Conservation (phyloP, 2,113 vertebrate genomes). For the Sylvietta virens region DNA sequence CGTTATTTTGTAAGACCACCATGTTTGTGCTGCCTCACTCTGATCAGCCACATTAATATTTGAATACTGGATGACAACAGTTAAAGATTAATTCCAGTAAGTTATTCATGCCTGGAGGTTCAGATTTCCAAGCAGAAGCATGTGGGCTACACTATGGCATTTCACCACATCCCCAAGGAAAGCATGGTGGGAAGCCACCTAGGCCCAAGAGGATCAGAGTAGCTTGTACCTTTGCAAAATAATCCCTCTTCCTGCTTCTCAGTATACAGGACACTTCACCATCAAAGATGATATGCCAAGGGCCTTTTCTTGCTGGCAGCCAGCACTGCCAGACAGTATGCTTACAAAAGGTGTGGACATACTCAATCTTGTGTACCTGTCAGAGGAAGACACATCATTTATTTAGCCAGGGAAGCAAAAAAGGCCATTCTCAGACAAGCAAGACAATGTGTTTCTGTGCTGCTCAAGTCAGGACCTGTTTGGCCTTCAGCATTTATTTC, state of each 20-base stretch:
- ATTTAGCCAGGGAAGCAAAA: not conserved
- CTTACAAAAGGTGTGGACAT: not conserved
- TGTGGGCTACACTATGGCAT: not conserved
- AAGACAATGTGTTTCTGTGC: not conserved
- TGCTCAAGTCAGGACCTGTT: not conserved
- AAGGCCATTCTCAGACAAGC: not conserved
- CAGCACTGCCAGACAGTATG: not conserved
- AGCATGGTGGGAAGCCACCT: not conserved
- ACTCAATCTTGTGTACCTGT: not conserved
- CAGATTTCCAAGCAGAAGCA: constrained; percentile 8
- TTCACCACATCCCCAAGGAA: not conserved
- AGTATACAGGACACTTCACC: not conserved
- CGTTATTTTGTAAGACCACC: not conserved
- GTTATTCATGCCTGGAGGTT: not conserved
- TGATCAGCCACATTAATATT: constrained; percentile 9
- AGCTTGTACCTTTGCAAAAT: not conserved
- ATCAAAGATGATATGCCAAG: not conserved
- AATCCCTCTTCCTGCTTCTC: not conserved
- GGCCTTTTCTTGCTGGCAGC: not conserved
- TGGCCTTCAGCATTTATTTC: not conserved
- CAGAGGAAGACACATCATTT: not conserved
- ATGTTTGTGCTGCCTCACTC: not conserved
- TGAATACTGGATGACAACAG: constrained; percentile 14
- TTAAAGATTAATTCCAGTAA: constrained; percentile 39
- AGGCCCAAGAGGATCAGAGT: not conserved